Evolutionary conservation across 1,140 invertebrate species (phyloP), one percentile per base, ranked within the genome.

Genomic region (Euborellia annulipes): DNA sequence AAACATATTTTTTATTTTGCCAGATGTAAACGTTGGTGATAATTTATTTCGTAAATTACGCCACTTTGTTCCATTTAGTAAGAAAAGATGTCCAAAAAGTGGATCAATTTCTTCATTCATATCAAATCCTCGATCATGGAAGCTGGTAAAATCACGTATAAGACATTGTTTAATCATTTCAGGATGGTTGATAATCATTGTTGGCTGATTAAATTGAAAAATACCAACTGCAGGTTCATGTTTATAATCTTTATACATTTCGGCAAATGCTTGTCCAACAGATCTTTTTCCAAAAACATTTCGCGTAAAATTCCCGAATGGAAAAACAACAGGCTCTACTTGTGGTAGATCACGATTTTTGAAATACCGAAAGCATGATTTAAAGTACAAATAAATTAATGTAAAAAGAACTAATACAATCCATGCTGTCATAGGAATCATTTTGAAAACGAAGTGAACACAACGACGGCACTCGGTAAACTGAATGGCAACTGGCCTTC

Each of bases 81-180:
- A 50, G 30, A 62, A 54, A 13, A 55, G 19, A 27, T 21, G 11
- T 6, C 16, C 14, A n/a, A 18, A 13, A 6, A 45, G 14, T 18
- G 30, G 48, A 48, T 51, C 45, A 16, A 16, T n/a, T 16, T 46
- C 21, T 22, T 46, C 46, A 30, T 48, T 42, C n/a, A 43, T 23
- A n/a, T n/a, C n/a, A n/a, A n/a, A n/a, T 8, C 62, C 60, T 22
- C 69, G 55, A 47, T 72, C 66, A 6, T 52, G 47, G 47, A 75
- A 74, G 48, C 55, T 55, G 0, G 55, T 44, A 39, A 74, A 75
- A 50, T 73, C 68, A 51, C 69, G 70, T 1, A 69, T 55, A 36
- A 62, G 60, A 4, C 73, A 52, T n/a, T 48, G 49, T 42, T 64
- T 66, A 9, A 74, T 60, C 0, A 75, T 48, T 9, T 71, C 62